phyloP scores from a whole-genome alignment of 2,888 invertebrate species.

The Lithophane leautieri region DNA sequence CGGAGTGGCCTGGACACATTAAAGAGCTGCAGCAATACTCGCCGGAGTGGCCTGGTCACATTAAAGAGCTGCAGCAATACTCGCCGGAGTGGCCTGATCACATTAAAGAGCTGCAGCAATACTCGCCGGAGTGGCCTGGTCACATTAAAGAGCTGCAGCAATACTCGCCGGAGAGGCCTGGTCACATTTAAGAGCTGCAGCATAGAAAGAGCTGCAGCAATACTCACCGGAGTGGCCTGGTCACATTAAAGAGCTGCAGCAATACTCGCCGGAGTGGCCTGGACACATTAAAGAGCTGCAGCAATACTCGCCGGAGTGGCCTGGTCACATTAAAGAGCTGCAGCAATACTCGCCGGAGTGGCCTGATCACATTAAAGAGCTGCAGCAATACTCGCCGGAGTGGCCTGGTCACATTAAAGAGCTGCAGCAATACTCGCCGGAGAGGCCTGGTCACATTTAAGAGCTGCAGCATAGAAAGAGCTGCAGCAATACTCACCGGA shows the following conservation, averaged over 20 bases:
- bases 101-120: not conserved
- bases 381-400: not conserved
- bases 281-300: no score
- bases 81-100: no score
- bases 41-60: no score
- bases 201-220: not conserved
- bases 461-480: not conserved
- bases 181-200: no score
- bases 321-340: no score
- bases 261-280: not conserved
- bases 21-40: not conserved
- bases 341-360: not conserved
- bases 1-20: no score
- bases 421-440: not conserved
- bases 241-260: not conserved
- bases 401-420: no score
- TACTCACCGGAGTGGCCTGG: not conserved
- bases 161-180: not conserved
- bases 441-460: no score
- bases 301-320: not conserved
- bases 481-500: not conserved
- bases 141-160: not conserved
- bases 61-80: not conserved
- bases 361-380: no score
- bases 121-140: no score